A percentile compares a stretch with the other conserved stretches of the same genome.
Evolutionary conservation across 2,888 invertebrate genomes (phyloP).

Genomic region (Polietes domitor): DNA sequence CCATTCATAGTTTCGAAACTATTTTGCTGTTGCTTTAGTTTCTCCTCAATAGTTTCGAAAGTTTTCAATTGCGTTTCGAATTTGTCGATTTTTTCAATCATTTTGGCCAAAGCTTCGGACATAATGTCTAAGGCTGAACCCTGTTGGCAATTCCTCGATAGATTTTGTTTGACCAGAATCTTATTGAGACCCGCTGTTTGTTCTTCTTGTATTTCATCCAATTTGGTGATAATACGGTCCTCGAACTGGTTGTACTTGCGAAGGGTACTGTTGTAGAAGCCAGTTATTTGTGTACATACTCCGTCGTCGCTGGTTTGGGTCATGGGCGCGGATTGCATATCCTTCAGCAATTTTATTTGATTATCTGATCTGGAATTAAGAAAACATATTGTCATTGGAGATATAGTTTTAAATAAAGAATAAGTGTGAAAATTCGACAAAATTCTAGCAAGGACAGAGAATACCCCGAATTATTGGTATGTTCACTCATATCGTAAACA

Average conservation of each 20-base stretch:
- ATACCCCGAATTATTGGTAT: too few species aligned
- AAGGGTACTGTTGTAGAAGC: slow-evolving; percentile 34
- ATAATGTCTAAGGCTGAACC: background rate
- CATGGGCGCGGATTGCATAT: slow-evolving; percentile 1
- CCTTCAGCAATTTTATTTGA: slow-evolving; percentile 41
- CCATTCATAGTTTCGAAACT: slow-evolving; percentile 6
- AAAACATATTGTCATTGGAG: too few species aligned
- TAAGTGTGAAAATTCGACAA: too few species aligned
- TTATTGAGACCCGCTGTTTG: slow-evolving; percentile 42
- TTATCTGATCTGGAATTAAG: slow-evolving; percentile 16
- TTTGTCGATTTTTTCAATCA: slow-evolving; percentile 35
- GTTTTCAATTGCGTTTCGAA: slow-evolving; percentile 35
- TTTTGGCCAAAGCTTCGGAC: slow-evolving; percentile 1
- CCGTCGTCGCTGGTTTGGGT: background rate
- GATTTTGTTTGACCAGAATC: slow-evolving; percentile 29
- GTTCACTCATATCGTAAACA: too few species aligned
- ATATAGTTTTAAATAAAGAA: too few species aligned
- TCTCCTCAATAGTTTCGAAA: slow-evolving; percentile 14
- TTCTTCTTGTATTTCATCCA: slow-evolving; percentile 45
- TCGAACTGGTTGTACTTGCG: slow-evolving; percentile 48
- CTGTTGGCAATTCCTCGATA: slow-evolving; percentile 35
- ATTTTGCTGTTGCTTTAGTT: slow-evolving; percentile 20
- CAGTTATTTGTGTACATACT: slow-evolving; percentile 23
- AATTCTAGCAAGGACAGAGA: too few species aligned
- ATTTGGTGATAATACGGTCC: slow-evolving; percentile 36